Evolutionary conservation across 2,797 vertebrate species (phyloP).

Genomic region (Pantherophis vulpinus): DNA sequence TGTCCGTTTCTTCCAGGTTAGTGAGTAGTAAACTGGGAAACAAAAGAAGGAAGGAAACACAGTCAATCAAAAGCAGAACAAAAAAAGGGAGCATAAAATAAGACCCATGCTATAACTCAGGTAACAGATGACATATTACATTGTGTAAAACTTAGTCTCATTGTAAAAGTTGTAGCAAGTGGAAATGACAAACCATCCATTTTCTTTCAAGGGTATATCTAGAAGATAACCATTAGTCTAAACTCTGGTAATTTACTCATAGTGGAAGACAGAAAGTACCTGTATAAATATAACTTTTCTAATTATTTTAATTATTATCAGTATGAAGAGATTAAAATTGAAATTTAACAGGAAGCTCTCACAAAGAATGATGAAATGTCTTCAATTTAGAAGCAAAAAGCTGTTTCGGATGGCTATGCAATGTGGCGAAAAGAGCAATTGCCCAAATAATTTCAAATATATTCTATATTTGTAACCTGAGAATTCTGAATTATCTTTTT

Average conservation of each 20-base stretch:
- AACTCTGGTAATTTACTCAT: background rate
- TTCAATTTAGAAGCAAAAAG: background rate
- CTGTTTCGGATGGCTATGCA: background rate
- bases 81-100: conserved; percentile 30
- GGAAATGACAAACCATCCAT: conserved; percentile 41
- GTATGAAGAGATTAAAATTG: background rate
- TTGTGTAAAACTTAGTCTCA: conserved; percentile 26
- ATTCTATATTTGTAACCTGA: background rate
- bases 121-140: conserved; percentile 15
- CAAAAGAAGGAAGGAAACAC: background rate
- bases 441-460: background rate
- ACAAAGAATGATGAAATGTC: background rate
- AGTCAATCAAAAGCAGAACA: conserved; percentile 26
- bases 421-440: background rate
- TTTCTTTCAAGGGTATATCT: conserved; percentile 19
- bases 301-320: background rate
- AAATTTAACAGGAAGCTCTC: background rate
- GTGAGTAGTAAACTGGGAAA: conserved; percentile 15
- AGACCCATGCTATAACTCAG: conserved; percentile 29
- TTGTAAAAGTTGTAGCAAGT: conserved; percentile 25
- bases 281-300: background rate
- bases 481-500: background rate
- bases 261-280: background rate
- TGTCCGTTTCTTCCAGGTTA: background rate
- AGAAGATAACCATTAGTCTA: conserved; percentile 23